phyloP scores from a whole-genome alignment of 2,888 invertebrate genomes.

The Idaea dimidiata region DNA sequence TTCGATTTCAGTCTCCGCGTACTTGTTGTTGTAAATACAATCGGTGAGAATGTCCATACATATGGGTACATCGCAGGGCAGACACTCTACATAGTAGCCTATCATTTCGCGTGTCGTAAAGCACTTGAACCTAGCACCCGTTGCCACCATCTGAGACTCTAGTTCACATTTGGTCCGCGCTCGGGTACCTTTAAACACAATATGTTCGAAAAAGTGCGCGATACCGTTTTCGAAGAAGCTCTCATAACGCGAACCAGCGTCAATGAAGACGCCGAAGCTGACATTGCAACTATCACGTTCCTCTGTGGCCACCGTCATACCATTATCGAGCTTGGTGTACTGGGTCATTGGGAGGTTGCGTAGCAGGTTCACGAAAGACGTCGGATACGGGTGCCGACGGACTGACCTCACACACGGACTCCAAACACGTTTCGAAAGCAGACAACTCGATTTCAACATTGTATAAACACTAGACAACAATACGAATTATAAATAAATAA shows the following conservation, averaged over 20 bases:
- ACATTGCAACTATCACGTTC: slow-evolving; percentile 87
- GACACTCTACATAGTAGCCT: slow-evolving; percentile 96
- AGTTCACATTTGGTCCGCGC: slow-evolving; percentile 91
- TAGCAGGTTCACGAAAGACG: slow-evolving; percentile 50
- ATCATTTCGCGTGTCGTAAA: slow-evolving; percentile 98
- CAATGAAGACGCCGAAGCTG: slow-evolving; percentile 54
- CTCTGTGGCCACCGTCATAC: slow-evolving; percentile 95
- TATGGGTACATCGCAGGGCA: slow-evolving; percentile 90
- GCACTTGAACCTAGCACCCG: slow-evolving; percentile 97
- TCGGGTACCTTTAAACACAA: slow-evolving; percentile 81
- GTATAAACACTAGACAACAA: background rate
- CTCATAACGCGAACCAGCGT: slow-evolving; percentile 63
- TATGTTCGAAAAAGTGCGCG: slow-evolving; percentile 66
- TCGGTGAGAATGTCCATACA: slow-evolving; percentile 96
- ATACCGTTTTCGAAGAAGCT: slow-evolving; percentile 51
- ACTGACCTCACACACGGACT: background rate
- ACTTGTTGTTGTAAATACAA: slow-evolving; percentile 92
- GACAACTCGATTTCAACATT: background rate
- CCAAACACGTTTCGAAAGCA: background rate
- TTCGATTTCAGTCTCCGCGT: slow-evolving; percentile 48
- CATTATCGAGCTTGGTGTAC: slow-evolving; percentile 88
- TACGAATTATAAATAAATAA: too few relatives aligned
- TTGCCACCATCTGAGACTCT: slow-evolving; percentile 94
- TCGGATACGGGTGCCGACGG: slow-evolving; percentile 71
- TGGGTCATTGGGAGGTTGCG: slow-evolving; percentile 90